Evolutionary conservation across 1,140 invertebrate species (phyloP), one percentile per base, ranked within the genome.

Genomic region (Drosophila parabipectinata): DNA sequence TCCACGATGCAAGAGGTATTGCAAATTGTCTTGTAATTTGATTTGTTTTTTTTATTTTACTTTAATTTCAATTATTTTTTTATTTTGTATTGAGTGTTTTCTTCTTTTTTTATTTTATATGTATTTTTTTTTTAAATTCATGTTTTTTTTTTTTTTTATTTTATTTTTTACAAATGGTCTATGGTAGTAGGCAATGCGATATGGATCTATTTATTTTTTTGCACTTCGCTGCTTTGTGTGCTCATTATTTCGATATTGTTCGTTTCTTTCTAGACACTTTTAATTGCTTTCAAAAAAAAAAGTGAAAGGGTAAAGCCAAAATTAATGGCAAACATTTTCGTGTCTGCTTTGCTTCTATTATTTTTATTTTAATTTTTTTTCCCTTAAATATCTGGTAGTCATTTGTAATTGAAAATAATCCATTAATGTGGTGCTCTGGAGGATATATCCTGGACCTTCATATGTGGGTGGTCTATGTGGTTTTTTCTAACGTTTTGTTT

Each of bases 221-320:
- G 15, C 15, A 15, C 15, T 15, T 15, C 15, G 15, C 66, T 72
- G 75, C 75, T 81, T 81, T 81, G 78, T 81, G 66, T 78, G 62
- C 76, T 81, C 78, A 81, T 81, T 81, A 81, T 81, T 72, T 75
- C 78, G 75, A 81, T 81, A 78, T 81, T 81, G 75, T 81, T 80
- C 54, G 53, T 51, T 50, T 30, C 5, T 59, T 53, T 37, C 51
- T 47, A 47, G 44, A 34, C 48, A 55, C 54, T 73, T 79, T 79
- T 79, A 79, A 76, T 79, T 79, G 73, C 76, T 28, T 62, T 68
- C 1, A 69, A 59, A 26, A 52, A 47, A 34, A 63, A 56, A 1
- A 3, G 1, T 10, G 18, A 28, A 48, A 54, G 32, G 66, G 32
- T 48, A 62, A 51, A 41, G 12, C 10, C 10, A 6, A 34, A n/a